Percentiles rank a stretch among this genome's conserved stretches.
Conservation (phyloP, 2,797 vertebrate genomes). For the Coracias cyanogaster region DNA sequence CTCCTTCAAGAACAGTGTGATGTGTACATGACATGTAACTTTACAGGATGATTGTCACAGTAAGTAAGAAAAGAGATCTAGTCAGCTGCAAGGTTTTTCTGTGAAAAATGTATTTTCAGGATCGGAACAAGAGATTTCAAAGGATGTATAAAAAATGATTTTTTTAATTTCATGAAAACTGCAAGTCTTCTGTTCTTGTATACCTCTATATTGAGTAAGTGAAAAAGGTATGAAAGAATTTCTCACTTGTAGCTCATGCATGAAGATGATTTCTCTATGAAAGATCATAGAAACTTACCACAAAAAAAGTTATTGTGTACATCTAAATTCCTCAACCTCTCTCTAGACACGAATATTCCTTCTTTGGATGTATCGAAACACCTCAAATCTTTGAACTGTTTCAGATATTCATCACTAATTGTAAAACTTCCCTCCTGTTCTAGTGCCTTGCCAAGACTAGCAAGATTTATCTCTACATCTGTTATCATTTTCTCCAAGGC, state of each 20-base stretch:
- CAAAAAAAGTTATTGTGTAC: neutral
- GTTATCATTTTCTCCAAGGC: rapidly evolving
- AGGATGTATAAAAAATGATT: neutral
- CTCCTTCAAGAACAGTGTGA: neutral
- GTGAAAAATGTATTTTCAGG: neutral
- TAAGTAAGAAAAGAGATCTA: neutral
- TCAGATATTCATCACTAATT: neutral
- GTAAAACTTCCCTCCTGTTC: neutral
- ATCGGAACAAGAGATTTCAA: neutral
- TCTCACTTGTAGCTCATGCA: neutral
- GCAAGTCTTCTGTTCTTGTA: neutral
- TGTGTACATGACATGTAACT: neutral
- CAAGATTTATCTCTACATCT: neutral
- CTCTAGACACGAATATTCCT: neutral
- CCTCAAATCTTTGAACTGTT: neutral
- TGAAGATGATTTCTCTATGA: neutral
- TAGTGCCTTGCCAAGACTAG: neutral
- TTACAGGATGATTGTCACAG: neutral
- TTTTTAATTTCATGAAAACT: neutral
- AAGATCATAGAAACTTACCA: neutral
- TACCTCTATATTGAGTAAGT: neutral
- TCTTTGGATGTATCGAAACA: neutral
- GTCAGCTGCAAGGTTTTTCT: neutral
- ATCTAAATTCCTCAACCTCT: neutral
- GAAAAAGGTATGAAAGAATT: neutral